Conservation (phyloP, 2,113 vertebrate species). For the Bos taurus region ARS-UCD2.0 NC_037328.1:58162001-58162500, state of each 20-base stretch:
- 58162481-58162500: slow-evolving; percentile 17
- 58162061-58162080: slow-evolving; percentile 25
- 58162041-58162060: not conserved
- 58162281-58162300: slow-evolving; percentile 83
- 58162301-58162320: slow-evolving; percentile 88
- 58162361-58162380: slow-evolving; percentile 67
- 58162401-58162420: slow-evolving; percentile 48
- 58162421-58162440: slow-evolving; percentile 40
- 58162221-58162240: slow-evolving; percentile 92
- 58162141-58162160: not conserved
- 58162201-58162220: slow-evolving; percentile 85
- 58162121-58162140: not conserved
- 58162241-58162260: slow-evolving; percentile 80
- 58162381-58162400: slow-evolving; percentile 60
- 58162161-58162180: not conserved
- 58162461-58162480: slow-evolving; percentile 28
- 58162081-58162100: not conserved
- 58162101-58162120: not conserved
- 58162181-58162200: slow-evolving; percentile 89
- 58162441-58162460: slow-evolving; percentile 75
- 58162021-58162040: not conserved
- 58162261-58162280: slow-evolving; percentile 60
- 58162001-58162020: not conserved
- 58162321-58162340: slow-evolving; percentile 86
- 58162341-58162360: slow-evolving; percentile 84